Percentiles rank a stretch among this genome's conserved stretches.
phyloP scores from a whole-genome alignment of 2,797 vertebrate genomes.

The Glossophaga mutica region DNA sequence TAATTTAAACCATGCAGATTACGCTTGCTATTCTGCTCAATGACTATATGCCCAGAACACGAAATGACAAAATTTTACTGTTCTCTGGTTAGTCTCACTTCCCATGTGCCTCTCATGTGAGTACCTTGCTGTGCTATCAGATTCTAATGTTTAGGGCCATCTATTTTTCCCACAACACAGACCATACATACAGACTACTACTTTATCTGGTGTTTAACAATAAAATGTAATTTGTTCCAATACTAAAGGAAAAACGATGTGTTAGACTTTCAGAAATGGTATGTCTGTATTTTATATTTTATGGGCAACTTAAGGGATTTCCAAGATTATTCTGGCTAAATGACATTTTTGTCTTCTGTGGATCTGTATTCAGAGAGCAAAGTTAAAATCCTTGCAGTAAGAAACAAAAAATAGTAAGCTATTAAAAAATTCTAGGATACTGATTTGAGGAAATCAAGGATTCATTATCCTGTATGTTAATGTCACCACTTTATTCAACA shows the following conservation, averaged over 20 bases:
- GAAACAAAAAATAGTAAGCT: conserved; percentile 9
- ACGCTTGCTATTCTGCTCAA: not conserved
- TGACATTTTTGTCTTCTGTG: not conserved
- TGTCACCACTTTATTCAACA: not conserved
- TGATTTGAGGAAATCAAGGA: not conserved
- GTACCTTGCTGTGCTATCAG: conserved; percentile 18
- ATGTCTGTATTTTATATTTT: not conserved
- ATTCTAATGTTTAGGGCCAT: not conserved
- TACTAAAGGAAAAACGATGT: not conserved
- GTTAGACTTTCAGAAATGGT: not conserved
- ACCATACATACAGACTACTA: conserved; percentile 12
- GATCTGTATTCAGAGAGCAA: not conserved
- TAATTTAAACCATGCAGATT: not conserved
- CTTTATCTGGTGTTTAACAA: conserved; percentile 47
- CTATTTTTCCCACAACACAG: conserved; percentile 12
- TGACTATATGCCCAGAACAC: not conserved
- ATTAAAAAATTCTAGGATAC: not conserved
- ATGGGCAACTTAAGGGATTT: conserved; percentile 16
- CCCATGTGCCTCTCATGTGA: not conserved
- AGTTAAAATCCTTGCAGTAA: conserved; percentile 1
- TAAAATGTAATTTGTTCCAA: conserved; percentile 17
- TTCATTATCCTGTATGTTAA: not conserved
- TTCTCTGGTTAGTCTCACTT: not conserved
- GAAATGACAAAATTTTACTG: not conserved
- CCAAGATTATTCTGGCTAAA: conserved; percentile 10